Base-by-base conservation (phyloP, 2,797 vertebrate genomes). In the Mallotus villosus region DNA sequence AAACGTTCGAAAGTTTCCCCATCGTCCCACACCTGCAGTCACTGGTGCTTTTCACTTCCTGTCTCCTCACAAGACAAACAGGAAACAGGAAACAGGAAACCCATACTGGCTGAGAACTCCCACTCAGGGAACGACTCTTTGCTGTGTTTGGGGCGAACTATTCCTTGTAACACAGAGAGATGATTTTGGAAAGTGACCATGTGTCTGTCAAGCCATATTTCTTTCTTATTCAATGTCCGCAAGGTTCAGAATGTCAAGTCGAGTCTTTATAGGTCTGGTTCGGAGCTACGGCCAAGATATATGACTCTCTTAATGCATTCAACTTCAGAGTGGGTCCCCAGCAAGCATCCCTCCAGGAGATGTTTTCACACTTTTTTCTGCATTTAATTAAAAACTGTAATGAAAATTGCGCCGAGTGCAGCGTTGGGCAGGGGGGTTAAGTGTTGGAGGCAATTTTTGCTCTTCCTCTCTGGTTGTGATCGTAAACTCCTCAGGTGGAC, bases 351-450 rank as follows among this genome's bases (percentile, higher is more conserved):
- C 65, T 71, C 63, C 2, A 72, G 51, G 64, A 34, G 7, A 55
- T 67, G 71, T 67, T 67, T 72, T 76, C 53, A 67, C 51, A 72
- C 70, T 49, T 72, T 72, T 61, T n/a, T 34, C 29, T 55, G n/a
- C 64, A 67, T 61, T 67, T 68, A 64, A 76, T 74, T 68, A 68
- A 74, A 74, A 70, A 57, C n/a, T 41, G 62, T 68, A 74, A 59
- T 72, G 73, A 65, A 75, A 72, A 75, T 67, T 17, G 67, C 60
- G 8, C 21, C 21, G 29, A 67, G 37, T 29, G 58, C 29, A 53
- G 69, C 21, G 27, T 17, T 66, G 58, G 41, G 62, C n/a, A 53
- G 60, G 55, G 60, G 34, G 68, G 68, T 75, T 66, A 71, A 75
- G 69, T 71, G 63, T 46, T 22, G 32, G n/a, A 61, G 22, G 59